These are phyloP conservation scores for Yponomeuta malinellus DNA, from an alignment of 2,888 invertebrate species.

Conservation along the genomic window DNA sequence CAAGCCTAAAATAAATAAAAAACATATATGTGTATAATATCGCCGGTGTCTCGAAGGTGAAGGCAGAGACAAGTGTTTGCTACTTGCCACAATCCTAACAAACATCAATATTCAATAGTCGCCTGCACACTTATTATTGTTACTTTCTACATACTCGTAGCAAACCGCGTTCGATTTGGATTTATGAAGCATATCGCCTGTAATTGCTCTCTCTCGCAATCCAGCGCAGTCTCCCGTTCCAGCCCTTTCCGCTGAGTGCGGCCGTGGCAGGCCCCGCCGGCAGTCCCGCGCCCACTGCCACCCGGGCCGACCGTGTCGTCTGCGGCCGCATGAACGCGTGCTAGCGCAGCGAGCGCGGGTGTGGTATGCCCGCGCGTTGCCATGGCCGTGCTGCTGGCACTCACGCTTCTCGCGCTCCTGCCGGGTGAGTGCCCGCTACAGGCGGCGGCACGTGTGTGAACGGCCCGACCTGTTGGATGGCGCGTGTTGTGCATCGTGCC, in stretches of 20 bases:
- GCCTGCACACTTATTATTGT: too few species aligned
- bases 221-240: conserved; percentile 1
- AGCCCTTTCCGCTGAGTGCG: conserved; percentile 12
- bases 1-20: too few species aligned
- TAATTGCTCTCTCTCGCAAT: too few species aligned
- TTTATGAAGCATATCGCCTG: too few species aligned
- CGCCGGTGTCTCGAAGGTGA: too few species aligned
- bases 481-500: background rate
- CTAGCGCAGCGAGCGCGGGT: conserved; percentile 73
- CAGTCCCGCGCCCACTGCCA: conserved; percentile 68
- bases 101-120: too few species aligned
- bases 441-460: conserved; percentile 52
- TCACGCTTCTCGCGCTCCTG: conserved; percentile 66
- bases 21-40: too few species aligned
- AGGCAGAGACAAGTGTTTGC: too few species aligned
- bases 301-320: conserved; percentile 55
- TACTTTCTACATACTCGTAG: too few species aligned
- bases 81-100: too few species aligned
- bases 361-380: conserved; percentile 73
- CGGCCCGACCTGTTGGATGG: conserved; percentile 8
- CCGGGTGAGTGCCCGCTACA: conserved; percentile 57
- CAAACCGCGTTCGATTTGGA: too few species aligned
- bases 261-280: conserved; percentile 36
- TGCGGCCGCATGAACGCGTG: conserved; percentile 66
- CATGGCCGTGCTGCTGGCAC: conserved; percentile 67